A percentile compares a stretch with the other conserved stretches of the same genome.
Conservation (phyloP, 2,113 vertebrate species). For the Platycercus adscitus region DNA sequence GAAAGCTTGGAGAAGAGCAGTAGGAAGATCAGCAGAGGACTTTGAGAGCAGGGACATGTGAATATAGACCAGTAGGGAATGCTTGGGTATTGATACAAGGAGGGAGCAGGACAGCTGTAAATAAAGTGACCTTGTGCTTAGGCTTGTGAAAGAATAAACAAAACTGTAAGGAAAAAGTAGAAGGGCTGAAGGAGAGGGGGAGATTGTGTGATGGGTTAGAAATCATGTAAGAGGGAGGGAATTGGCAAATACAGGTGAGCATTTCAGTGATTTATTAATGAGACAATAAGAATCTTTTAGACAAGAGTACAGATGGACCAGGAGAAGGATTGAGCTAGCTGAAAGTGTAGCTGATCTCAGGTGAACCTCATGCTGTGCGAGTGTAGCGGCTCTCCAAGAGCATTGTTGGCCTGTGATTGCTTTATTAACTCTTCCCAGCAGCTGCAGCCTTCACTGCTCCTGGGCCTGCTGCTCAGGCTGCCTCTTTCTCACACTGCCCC, state of each 20-base stretch:
- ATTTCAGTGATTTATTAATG: not conserved
- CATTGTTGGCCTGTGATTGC: not conserved
- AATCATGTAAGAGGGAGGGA: not conserved
- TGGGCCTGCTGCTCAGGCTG: not conserved
- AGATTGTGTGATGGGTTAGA: accelerated
- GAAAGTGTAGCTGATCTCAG: not conserved
- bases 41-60: not conserved
- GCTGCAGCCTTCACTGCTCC: not conserved
- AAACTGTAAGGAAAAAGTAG: not conserved
- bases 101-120: not conserved
- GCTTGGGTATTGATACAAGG: not conserved
- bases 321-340: not conserved
- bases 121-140: not conserved
- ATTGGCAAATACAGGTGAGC: not conserved
- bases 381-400: not conserved
- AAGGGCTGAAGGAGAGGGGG: not conserved
- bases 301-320: not conserved
- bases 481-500: not conserved
- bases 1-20: not conserved
- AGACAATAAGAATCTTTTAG: not conserved
- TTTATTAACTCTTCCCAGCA: not conserved
- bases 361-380: not conserved
- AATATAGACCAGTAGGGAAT: not conserved
- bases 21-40: not conserved
- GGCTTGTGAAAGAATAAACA: not conserved